Evolutionary conservation across 2,797 vertebrate species (phyloP).

Genomic region (Adelosebastes latens): DNA sequence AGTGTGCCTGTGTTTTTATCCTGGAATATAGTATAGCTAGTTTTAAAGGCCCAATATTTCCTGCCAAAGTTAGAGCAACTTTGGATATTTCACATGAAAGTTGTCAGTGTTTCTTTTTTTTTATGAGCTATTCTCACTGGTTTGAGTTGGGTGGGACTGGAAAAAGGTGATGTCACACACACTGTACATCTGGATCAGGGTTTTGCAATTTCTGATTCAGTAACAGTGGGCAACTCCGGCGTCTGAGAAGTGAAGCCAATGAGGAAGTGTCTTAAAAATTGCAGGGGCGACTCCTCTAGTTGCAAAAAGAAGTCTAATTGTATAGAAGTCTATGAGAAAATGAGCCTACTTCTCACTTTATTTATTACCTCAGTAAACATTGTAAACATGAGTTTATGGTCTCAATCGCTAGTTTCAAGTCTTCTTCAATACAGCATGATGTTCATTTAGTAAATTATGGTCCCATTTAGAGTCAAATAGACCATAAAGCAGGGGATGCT

Average conservation of each 20-base stretch:
- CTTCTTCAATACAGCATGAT: no score
- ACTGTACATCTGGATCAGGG: neutral
- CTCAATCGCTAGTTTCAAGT: no score
- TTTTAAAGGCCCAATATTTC: neutral
- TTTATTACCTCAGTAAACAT: no score
- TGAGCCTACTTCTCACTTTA: neutral
- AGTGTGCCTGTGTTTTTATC: neutral
- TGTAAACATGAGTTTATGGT: no score
- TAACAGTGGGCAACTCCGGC: rapidly evolving
- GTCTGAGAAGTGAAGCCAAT: neutral
- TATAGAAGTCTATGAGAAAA: no score
- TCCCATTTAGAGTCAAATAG: no score
- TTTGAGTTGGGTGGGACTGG: neutral
- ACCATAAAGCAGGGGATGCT: no score
- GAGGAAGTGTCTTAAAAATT: neutral
- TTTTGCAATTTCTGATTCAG: neutral
- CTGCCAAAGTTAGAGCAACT: neutral
- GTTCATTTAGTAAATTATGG: no score
- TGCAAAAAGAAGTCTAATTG: neutral
- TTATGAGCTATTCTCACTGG: neutral
- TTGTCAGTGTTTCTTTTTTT: neutral
- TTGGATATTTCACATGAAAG: neutral
- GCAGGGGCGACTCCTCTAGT: neutral
- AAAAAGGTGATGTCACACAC: neutral
- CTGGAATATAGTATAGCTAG: neutral